These are phyloP conservation scores for Barbus barbus DNA, from an alignment of 2,113 vertebrate species.

Conservation along the genomic window DNA sequence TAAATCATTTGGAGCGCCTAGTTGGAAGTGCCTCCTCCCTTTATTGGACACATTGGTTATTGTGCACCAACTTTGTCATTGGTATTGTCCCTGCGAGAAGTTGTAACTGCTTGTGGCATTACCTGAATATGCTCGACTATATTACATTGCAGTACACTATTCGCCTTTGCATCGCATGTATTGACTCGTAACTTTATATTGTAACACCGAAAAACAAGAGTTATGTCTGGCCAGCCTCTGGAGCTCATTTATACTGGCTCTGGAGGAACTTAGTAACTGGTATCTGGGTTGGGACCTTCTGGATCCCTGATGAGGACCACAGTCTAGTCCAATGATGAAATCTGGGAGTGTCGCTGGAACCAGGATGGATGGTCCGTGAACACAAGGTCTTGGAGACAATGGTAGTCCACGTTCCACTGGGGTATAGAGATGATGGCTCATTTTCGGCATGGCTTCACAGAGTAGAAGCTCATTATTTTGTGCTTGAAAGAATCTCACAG, in stretches of 20 bases:
- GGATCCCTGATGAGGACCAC: conserved; percentile 9
- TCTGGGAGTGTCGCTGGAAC: conserved; percentile 52
- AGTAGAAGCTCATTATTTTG: conserved; percentile 73
- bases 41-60: conserved; percentile 44
- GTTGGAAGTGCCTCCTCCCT: conserved; percentile 32
- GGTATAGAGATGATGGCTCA: conserved; percentile 68
- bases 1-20: conserved; percentile 43
- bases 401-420: conserved; percentile 53
- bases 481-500: conserved; percentile 60
- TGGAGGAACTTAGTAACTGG: neutral
- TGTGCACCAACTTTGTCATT: conserved; percentile 34
- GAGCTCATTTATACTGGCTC: neutral
- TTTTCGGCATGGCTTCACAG: conserved; percentile 74
- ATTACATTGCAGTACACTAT: neutral
- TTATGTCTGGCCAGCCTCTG: neutral
- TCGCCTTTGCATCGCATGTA: neutral
- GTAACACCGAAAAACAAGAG: neutral
- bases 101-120: neutral
- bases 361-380: conserved; percentile 64
- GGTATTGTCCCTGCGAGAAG: conserved; percentile 29
- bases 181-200: neutral
- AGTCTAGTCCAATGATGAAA: conserved; percentile 52
- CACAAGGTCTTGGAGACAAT: conserved; percentile 65
- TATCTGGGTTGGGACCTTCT: conserved; percentile 11
- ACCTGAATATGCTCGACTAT: conserved; percentile 16